Evolutionary conservation across 2,888 invertebrate species (phyloP), one percentile per base, ranked within the genome.

Genomic region (Epinotia ramella): DNA sequence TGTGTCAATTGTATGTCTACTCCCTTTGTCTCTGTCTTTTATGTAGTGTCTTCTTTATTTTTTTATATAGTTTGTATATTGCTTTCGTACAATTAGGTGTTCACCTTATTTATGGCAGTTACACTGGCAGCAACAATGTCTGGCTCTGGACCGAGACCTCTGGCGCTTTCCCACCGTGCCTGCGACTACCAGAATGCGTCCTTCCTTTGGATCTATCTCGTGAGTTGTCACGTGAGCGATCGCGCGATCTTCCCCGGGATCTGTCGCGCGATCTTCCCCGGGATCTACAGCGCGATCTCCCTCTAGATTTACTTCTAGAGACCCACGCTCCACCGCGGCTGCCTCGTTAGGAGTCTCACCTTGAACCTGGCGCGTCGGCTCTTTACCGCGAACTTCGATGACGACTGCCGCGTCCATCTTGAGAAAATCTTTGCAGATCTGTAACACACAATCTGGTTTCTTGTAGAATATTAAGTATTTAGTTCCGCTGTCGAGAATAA

Each of bases 101-200:
- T 60, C 46, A 63, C 24, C 28, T 49, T 28, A 69, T 13, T 77
- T 53, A 13, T 44, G 65, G 64, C 69, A 59, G 44, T 13, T 24
- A 44, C 62, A 73, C 6, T 73, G 65, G 20, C 78, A 67, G 13
- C 78, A 78, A 20, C 71, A 59, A 11, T 72, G 73, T 40, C 78
- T 77, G 0, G 77, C 77, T 49, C 16, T 65, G 0, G 73, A 77
- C 6, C 79, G 73, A 0, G 79, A 80, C 4, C 60, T 73, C n/a
- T 33, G 12, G 9, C 28, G 18, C 68, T 53, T n/a, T 53, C 3
- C 56, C 76, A 20, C 79, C 71, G 1, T 49, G 73, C 12, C 75
- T 77, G 49, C 72, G 20, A 12, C 40, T 20, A 13, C 71, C 28
- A 18, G 64, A 62, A 2, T n/a, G 20, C n/a, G 74, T 57, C n/a